phyloP scores from a whole-genome alignment of 2,888 invertebrate species.

The Phrixothrix hirtus region DNA sequence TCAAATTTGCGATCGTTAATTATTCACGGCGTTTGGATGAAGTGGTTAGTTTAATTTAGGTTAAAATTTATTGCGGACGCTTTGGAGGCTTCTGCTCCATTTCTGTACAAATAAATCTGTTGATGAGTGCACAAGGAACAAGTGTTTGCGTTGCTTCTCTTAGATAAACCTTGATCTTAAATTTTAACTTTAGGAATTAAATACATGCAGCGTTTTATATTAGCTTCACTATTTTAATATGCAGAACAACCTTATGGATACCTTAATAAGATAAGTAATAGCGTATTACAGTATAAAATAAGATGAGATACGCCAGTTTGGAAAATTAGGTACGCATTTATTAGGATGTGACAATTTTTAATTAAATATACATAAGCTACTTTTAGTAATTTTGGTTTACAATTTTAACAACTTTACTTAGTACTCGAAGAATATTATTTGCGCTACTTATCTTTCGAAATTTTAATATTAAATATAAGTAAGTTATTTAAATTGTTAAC shows the following conservation, averaged over 20 bases:
- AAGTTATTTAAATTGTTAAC: too few relatives aligned
- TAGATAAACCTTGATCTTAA: not conserved
- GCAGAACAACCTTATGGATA: not conserved
- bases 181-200: not conserved
- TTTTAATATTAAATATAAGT: too few relatives aligned
- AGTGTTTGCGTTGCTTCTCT: not conserved
- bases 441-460: too few relatives aligned
- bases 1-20: conserved; percentile 7
- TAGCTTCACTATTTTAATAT: not conserved
- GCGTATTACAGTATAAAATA: not conserved
- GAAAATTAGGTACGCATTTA: not conserved
- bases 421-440: too few relatives aligned
- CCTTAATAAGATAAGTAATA: not conserved
- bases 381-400: too few relatives aligned
- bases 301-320: not conserved
- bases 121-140: not conserved
- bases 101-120: conserved; percentile 7
- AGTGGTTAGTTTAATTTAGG: conserved; percentile 12
- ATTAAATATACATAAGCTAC: too few relatives aligned
- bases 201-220: not conserved
- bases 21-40: conserved; percentile 6
- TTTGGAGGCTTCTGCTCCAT: conserved; percentile 9
- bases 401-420: too few relatives aligned
- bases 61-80: conserved; percentile 16
- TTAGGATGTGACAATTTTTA: not conserved